Percentiles rank a stretch among this genome's conserved stretches.
Conservation (phyloP, 2,797 vertebrate genomes). For the Propithecus deckenii region DNA sequence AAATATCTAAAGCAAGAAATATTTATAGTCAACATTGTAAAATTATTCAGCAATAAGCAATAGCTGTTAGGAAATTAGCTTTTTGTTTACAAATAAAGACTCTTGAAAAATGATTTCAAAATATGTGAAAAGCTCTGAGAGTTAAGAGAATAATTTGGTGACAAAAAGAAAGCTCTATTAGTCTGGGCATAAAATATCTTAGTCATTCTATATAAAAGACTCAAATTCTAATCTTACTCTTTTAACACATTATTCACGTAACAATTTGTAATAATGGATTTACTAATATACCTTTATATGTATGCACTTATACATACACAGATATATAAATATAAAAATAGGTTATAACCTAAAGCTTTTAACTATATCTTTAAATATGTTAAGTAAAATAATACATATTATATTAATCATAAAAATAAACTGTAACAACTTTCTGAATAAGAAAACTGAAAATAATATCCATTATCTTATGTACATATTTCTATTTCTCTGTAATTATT, state of each 20-base stretch:
- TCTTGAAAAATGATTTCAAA: not conserved
- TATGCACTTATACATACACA: not conserved
- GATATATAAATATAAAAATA: slow-evolving; percentile 19
- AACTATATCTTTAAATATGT: slow-evolving; percentile 33
- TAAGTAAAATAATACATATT: not conserved
- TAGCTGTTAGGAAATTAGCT: not conserved
- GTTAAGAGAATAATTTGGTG: not conserved
- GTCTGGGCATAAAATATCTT: not conserved
- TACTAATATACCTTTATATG: not conserved
- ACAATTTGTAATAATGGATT: not conserved
- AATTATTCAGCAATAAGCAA: slow-evolving; percentile 4
- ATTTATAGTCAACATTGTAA: slow-evolving; percentile 18
- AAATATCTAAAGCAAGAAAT: not conserved
- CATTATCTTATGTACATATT: slow-evolving; percentile 21
- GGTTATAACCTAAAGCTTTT: slow-evolving; percentile 1
- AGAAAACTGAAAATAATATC: slow-evolving; percentile 17
- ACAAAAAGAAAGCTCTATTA: slow-evolving; percentile 3
- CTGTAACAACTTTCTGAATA: slow-evolving; percentile 22
- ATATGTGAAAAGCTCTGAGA: not conserved
- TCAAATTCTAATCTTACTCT: not conserved
- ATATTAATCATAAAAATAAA: slow-evolving; percentile 19
- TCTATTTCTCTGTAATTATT: slow-evolving; percentile 25
- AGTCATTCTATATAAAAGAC: not conserved
- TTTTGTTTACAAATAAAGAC: slow-evolving; percentile 9
- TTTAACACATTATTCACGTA: not conserved